These are phyloP conservation scores for Camponotus fellah DNA, from an alignment of 2,888 invertebrate species.

Conservation along the genomic window DNA sequence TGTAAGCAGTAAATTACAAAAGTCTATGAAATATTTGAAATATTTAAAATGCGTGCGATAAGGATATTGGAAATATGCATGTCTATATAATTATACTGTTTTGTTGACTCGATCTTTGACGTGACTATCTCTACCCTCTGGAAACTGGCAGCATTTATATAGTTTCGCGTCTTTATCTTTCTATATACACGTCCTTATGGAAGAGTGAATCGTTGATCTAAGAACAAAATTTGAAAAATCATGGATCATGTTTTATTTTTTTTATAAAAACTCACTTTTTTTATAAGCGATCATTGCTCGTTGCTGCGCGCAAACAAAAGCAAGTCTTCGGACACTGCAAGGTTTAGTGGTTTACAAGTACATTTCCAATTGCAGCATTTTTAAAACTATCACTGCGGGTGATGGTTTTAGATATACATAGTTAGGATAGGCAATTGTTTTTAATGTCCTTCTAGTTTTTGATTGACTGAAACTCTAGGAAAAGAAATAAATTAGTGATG, in stretches of 20 bases:
- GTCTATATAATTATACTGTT: constrained; percentile 34
- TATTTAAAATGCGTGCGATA: neutral
- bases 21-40: neutral
- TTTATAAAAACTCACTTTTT: constrained; percentile 68
- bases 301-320: neutral
- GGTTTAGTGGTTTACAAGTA: constrained; percentile 59
- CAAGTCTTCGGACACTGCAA: constrained; percentile 30
- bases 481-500: constrained; percentile 54
- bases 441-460: constrained; percentile 73
- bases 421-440: constrained; percentile 75
- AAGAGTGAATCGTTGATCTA: constrained; percentile 63
- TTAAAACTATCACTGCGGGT: constrained; percentile 71
- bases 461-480: constrained; percentile 77
- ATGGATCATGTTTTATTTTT: constrained; percentile 74
- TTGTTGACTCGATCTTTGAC: neutral
- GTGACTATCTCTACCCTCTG: constrained; percentile 33
- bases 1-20: neutral
- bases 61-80: neutral
- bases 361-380: constrained; percentile 77
- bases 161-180: constrained; percentile 54
- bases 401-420: constrained; percentile 68
- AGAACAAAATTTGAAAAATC: constrained; percentile 50
- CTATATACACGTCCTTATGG: constrained; percentile 35
- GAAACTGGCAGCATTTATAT: constrained; percentile 59
- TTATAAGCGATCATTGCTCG: neutral